Evolutionary conservation across 2,113 vertebrate genomes (phyloP), one percentile per base, ranked within the genome.

Genomic region (Carollia perspicillata): DNA sequence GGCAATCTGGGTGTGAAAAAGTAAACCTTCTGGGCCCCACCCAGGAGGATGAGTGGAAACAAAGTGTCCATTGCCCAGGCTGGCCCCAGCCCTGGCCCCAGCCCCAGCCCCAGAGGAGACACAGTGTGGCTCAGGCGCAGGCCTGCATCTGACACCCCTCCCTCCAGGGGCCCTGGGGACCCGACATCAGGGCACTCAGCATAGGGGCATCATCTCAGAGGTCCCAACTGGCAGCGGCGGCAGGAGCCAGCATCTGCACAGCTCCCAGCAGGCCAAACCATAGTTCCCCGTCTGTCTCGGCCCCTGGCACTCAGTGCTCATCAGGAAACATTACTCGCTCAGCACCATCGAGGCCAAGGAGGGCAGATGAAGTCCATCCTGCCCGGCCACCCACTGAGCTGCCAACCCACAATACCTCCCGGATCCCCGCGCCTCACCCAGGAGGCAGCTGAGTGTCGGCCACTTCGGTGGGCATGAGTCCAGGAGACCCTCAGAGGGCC

Each of bases 1-100:
- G 84, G 95, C 93, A 78, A 94, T 90, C 87, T 74, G 69, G 95
- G 94, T 80, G 87, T 97, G 96, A 95, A 96, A 97, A 89, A n/a
- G 30, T 89, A 94, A 96, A 84, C 78, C 84, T 80, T 84, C 51
- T 84, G 90, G 85, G 79, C 14, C 87, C 53, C 58, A 42, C 94
- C 95, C 93, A 72, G 78, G 80, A 84, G 51, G 49, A 90, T 69
- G 85, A 97, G 89, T 94, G 96, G 96, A 96, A 97, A 97, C 96
- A 90, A 77, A 91, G 95, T 93, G 44, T 95, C 85, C 22, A 0
- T 37, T 33, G 47, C 85, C 49, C 42, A 30, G 37, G 28, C 71
- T 75, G 37, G 87, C 58, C 14, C 3, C 40, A 18, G 53, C 44
- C 13, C 37, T 71, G 40, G 85, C 47, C 40, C 4, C 23, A 42